Evolutionary conservation across 2,797 vertebrate species (phyloP), one percentile per base, ranked within the genome.

Genomic region (Eleutherodactylus coqui): DNA sequence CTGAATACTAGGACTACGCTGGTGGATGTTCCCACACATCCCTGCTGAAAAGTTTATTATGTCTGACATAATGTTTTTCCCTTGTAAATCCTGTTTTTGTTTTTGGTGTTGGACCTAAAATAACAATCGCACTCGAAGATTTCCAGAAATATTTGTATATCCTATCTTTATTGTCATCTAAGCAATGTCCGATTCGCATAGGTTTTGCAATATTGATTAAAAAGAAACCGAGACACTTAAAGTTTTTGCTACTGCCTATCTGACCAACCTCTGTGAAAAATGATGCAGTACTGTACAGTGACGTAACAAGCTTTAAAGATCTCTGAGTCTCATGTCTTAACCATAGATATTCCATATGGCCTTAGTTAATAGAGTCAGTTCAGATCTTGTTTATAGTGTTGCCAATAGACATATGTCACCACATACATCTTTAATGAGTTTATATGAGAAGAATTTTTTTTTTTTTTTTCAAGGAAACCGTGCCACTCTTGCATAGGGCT

Each of bases 31-130:
- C 81, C 81, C 81, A 83, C 69, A 43, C 69, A 58, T n/a, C 36
- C 24, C n/a, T 43, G 49, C 60, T 60, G 51, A 43, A 43, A 32
- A 58, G 27, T 38, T 83, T 73, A 73, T 82, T 83, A 72, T 83
- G 81, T 73, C 81, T 45, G 49, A 47, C n/a, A 11, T 27, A 51
- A 14, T 16, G 13, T 41, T 19, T 83, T 45, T 45, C 38, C 69
- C 11, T 60, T 43, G n/a, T 41, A 83, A 73, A 43, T 73, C 27
- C 81, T 24, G 51, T 43, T 60, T 78, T 78, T 78, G 53, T 38
- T 58, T 14, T 73, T 78, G 58, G 36, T 78, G 8, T 78, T 78
- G 76, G 76, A 60, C 53, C 70, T 7, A 38, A 36, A 32, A 32
- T 55, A 75, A 27, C 43, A 11, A 7, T 34, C 45, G 51, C 73